Percentiles rank a stretch among this genome's conserved stretches.
Evolutionary conservation across 2,113 vertebrate genomes (phyloP).

Genomic region (Triplophysa siluroides): DNA sequence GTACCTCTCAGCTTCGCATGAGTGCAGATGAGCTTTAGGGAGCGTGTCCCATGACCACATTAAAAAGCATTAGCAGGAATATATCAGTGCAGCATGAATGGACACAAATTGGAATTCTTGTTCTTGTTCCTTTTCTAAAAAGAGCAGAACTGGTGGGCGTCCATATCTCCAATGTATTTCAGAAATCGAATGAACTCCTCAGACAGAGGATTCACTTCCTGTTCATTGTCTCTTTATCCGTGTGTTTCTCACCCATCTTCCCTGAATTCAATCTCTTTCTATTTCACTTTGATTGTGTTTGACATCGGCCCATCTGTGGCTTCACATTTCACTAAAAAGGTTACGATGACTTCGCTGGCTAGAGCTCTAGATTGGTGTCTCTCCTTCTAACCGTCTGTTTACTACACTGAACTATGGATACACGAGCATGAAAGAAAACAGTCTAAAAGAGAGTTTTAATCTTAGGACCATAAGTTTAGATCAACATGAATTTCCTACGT

Average conservation of each 20-base stretch:
- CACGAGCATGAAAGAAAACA: too few relatives aligned
- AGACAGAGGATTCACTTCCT: slow-evolving; percentile 21
- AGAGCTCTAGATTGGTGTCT: too few relatives aligned
- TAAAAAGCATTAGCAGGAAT: slow-evolving; percentile 39
- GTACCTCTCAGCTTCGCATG: slow-evolving; percentile 29
- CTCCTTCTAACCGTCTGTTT: background rate
- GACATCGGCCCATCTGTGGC: background rate
- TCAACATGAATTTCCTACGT: too few relatives aligned
- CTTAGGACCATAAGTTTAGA: too few relatives aligned
- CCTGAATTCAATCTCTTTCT: slow-evolving; percentile 16
- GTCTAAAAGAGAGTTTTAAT: too few relatives aligned
- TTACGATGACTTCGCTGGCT: background rate
- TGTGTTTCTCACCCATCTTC: background rate
- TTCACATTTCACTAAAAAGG: background rate
- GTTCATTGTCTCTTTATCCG: slow-evolving; percentile 9
- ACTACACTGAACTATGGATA: too few relatives aligned
- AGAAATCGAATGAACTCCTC: slow-evolving; percentile 16
- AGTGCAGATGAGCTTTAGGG: slow-evolving; percentile 23
- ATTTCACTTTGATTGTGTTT: slow-evolving; percentile 8
- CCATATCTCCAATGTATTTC: background rate
- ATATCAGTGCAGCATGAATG: slow-evolving; percentile 14
- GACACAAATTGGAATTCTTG: slow-evolving; percentile 21
- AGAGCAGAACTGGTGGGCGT: slow-evolving; percentile 11
- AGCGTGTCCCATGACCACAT: slow-evolving; percentile 16
- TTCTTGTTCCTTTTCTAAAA: background rate